A percentile compares a stretch with the other conserved stretches of the same genome.
Conservation (phyloP, 2,797 vertebrate species). For the Cynodonichthys magdalenae region DNA sequence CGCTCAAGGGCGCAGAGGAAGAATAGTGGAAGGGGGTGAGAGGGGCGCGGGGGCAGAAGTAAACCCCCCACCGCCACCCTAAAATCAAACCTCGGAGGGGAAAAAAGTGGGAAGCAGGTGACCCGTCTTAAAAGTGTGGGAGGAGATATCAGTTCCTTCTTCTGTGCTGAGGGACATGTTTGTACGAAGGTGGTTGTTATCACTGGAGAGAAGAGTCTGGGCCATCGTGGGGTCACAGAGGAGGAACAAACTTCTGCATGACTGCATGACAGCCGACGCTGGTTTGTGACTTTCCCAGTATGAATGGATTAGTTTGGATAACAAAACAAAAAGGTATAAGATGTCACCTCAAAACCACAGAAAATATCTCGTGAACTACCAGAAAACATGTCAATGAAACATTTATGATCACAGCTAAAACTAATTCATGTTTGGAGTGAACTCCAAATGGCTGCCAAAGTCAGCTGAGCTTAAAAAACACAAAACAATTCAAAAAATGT, state of each 20-base stretch:
- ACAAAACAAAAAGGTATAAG: too few relatives aligned
- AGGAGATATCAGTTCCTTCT: conserved; percentile 36
- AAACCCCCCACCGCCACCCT: conserved; percentile 35
- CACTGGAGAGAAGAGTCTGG: conserved; percentile 12
- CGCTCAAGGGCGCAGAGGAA: conserved; percentile 80
- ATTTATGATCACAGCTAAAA: too few relatives aligned
- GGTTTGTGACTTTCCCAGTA: conserved; percentile 7
- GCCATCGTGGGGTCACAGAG: conserved; percentile 4
- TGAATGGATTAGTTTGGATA: too few relatives aligned
- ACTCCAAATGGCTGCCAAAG: too few relatives aligned
- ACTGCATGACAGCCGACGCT: neutral
- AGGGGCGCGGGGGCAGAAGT: conserved; percentile 67
- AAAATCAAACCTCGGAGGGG: conserved; percentile 61
- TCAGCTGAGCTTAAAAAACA: too few relatives aligned
- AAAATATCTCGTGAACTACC: too few relatives aligned
- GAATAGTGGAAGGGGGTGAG: conserved; percentile 71
- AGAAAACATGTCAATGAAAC: too few relatives aligned
- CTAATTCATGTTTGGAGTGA: too few relatives aligned
- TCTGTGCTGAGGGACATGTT: conserved; percentile 18
- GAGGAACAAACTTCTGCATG: neutral
- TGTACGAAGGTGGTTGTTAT: conserved; percentile 6
- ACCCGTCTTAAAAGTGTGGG: conserved; percentile 53
- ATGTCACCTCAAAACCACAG: too few relatives aligned
- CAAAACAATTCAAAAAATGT: too few relatives aligned
- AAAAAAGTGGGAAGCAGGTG: conserved; percentile 58